These are phyloP conservation scores for Hycleus phaleratus DNA, from an alignment of 1,140 invertebrate species.

Conservation along the genomic window DNA sequence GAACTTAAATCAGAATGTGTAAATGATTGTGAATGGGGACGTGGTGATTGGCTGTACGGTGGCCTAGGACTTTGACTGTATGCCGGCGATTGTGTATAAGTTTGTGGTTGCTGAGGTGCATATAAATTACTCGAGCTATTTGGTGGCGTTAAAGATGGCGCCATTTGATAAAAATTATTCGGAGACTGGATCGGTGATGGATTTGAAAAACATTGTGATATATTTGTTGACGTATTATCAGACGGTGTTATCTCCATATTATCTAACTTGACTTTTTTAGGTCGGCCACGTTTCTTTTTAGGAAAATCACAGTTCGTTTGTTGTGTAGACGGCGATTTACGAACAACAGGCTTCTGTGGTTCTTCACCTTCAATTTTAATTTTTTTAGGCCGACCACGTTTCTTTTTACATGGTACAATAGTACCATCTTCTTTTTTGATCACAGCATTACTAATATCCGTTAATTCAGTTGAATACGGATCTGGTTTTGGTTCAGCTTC, in stretches of 20 bases:
- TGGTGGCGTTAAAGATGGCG: conserved; percentile 34
- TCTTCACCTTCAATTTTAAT: conserved; percentile 65
- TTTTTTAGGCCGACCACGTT: conserved; percentile 80
- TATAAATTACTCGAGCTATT: conserved; percentile 37
- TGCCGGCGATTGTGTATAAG: conserved; percentile 31
- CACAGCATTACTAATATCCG: conserved; percentile 43
- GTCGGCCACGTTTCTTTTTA: conserved; percentile 76
- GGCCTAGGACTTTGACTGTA: conserved; percentile 42
- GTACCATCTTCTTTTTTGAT: conserved; percentile 52
- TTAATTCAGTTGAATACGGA: conserved; percentile 35
- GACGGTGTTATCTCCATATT: conserved; percentile 26
- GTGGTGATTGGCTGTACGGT: conserved; percentile 50
- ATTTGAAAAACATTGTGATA: conserved; percentile 51
- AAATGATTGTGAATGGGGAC: conserved; percentile 54
- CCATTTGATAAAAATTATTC: conserved; percentile 42
- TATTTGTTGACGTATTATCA: conserved; percentile 33
- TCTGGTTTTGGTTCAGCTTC: conserved; percentile 46
- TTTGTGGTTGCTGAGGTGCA: conserved; percentile 38
- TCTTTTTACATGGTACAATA: conserved; percentile 72
- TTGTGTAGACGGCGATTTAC: conserved; percentile 43
- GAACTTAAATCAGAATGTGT: conserved; percentile 68
- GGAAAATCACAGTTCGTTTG: conserved; percentile 51
- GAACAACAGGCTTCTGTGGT: conserved; percentile 48
- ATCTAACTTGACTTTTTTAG: conserved; percentile 70
- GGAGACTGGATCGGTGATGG: conserved; percentile 46